Evolutionary conservation across 2,113 vertebrate species (phyloP).

Genomic region (Pogona vitticeps): DNA sequence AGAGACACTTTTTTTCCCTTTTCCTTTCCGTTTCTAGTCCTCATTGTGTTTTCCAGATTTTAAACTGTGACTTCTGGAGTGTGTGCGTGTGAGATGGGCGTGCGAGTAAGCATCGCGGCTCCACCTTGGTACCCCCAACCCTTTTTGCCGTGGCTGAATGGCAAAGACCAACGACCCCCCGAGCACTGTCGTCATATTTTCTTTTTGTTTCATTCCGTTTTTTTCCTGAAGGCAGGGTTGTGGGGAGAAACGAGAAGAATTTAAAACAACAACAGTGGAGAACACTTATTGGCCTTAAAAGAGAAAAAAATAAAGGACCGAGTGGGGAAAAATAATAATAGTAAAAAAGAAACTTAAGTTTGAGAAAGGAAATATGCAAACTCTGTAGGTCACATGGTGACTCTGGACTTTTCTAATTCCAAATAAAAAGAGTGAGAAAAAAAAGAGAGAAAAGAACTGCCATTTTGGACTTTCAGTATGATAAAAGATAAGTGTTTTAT

Average conservation of each 20-base stretch:
- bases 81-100: not conserved
- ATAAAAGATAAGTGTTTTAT: not conserved
- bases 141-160: not conserved
- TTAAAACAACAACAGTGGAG: not conserved
- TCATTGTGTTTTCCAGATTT: conserved; percentile 11
- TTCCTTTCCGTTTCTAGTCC: not conserved
- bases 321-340: not conserved
- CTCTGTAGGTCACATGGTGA: conserved; percentile 40
- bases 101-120: not conserved
- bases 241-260: conserved; percentile 5
- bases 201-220: not conserved
- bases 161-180: not conserved
- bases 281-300: conserved; percentile 35
- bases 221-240: not conserved
- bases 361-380: conserved; percentile 43
- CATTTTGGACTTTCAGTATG: not conserved
- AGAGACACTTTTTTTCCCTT: not conserved
- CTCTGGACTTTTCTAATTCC: conserved; percentile 36
- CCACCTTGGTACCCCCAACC: not conserved
- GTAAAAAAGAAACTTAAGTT: not conserved
- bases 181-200: not conserved
- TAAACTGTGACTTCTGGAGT: conserved; percentile 33
- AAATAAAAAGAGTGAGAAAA: conserved; percentile 31
- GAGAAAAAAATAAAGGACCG: not conserved
- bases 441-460: not conserved